These are phyloP conservation scores for Sesia apiformis DNA, from an alignment of 2,888 invertebrate genomes.

Conservation along the genomic window DNA sequence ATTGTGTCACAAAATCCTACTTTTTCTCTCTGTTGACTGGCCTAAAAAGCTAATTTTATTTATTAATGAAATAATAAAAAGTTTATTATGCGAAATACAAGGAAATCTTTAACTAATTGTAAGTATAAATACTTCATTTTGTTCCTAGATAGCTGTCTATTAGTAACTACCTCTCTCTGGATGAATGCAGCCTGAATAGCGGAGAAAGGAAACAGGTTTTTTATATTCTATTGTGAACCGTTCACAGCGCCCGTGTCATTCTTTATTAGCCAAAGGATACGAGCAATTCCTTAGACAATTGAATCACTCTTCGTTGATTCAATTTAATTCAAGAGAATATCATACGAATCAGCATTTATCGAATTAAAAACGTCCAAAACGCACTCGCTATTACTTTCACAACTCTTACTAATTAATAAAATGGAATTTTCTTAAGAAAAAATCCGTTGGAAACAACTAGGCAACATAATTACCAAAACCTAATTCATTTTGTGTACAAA, in stretches of 20 bases:
- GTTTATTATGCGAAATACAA: too few species aligned
- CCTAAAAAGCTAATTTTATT: too few species aligned
- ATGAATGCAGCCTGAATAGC: too few species aligned
- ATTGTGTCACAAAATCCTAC: too few species aligned
- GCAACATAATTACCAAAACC: constrained; percentile 21
- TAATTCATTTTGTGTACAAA: constrained; percentile 46
- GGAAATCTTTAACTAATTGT: too few species aligned
- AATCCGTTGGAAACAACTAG: constrained; percentile 4
- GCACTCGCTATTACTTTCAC: constrained; percentile 9
- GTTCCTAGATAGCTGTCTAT: too few species aligned
- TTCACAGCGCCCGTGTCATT: constrained; percentile 24
- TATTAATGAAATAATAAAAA: too few species aligned
- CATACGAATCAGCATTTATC: constrained; percentile 5
- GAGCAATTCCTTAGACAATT: constrained; percentile 38
- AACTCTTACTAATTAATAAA: constrained; percentile 14
- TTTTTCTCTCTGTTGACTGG: too few species aligned
- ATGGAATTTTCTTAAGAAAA: constrained; percentile 3
- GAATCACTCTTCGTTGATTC: constrained; percentile 23
- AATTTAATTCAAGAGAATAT: background rate
- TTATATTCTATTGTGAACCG: background rate
- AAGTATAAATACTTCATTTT: too few species aligned
- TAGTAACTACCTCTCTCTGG: too few species aligned
- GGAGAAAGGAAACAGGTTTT: too few species aligned
- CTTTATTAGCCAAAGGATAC: constrained; percentile 48
- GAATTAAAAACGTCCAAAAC: background rate